Base-by-base conservation (phyloP, 2,888 invertebrate species). In the Orthosia gothica region DNA sequence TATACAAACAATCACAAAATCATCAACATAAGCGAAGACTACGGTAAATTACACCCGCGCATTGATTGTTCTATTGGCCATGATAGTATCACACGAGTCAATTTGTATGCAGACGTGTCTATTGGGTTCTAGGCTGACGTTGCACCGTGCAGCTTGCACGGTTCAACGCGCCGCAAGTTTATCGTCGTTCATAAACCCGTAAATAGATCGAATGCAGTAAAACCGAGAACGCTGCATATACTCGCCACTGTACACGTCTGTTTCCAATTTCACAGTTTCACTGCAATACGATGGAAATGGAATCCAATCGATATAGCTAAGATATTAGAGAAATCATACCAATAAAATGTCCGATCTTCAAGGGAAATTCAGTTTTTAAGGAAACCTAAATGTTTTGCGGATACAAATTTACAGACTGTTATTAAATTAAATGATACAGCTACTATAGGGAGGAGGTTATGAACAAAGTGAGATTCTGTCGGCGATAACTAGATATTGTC, bases 181-280 rank as follows among this genome's bases (percentile, higher is more conserved):
- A 95, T 94, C 92, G 93, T 79, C 91, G 88, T 94, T 94, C 94
- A 93, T 95, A 95, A 94, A 94, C 91, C 93, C 91, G 94, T 94
- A 95, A 95, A 95, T 94, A 95, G 95, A 95, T 95, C 93, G 94
- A 94, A 94, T 94, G 94, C 94, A 94, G 95, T 95, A 93, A 94
- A 94, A 94, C 92, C 89, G 87, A 82, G 84, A 79, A 83, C 83
- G 75, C 40, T 84, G 80, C 84, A 84, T 89, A 91, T 90, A 91
- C 87, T 87, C 87, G 82, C 88, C 84, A 87, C 87, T 79, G 74
- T 52, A 86, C 83, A 88, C 89, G 91, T 89, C 91, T 92, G 93
- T 92, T 94, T 92, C 92, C 92, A 91, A 92, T 93, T 94, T 89
- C 90, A 92, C 94, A 91, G 91, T 93, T 94, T 89, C 90, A 92